A percentile compares a stretch with the other conserved stretches of the same genome.
Conservation (phyloP, 2,113 vertebrate species). For the Tragulus kanchil region DNA sequence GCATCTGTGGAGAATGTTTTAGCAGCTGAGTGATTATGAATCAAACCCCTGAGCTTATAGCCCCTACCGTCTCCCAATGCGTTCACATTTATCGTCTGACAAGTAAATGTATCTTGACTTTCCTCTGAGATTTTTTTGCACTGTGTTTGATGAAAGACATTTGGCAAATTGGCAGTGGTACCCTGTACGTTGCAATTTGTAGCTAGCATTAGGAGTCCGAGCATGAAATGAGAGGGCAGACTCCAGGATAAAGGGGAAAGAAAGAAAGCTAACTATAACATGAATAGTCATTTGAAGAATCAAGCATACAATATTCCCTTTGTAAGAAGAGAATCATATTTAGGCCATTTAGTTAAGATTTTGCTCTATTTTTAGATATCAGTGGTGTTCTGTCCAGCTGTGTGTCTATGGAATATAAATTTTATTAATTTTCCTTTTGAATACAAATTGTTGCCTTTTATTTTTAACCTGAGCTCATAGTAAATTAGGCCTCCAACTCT, state of each 20-base stretch:
- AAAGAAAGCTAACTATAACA: slow-evolving; percentile 76
- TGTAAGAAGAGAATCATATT: slow-evolving; percentile 23
- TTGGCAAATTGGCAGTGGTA: slow-evolving; percentile 96
- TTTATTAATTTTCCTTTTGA: slow-evolving; percentile 61
- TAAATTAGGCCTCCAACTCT: neutral
- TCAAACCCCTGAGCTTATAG: slow-evolving; percentile 94
- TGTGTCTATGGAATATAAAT: neutral
- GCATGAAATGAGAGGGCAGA: slow-evolving; percentile 89
- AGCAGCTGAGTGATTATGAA: slow-evolving; percentile 99
- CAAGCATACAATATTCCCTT: slow-evolving; percentile 20
- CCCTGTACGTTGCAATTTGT: slow-evolving; percentile 92
- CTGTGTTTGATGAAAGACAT: slow-evolving; percentile 94
- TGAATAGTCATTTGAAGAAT: slow-evolving; percentile 82
- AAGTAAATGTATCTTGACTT: slow-evolving; percentile 94
- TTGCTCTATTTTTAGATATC: slow-evolving; percentile 39
- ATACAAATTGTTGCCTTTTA: neutral
- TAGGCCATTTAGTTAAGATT: neutral
- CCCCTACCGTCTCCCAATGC: slow-evolving; percentile 87
- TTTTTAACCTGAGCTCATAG: slow-evolving; percentile 24
- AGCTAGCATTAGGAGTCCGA: slow-evolving; percentile 88
- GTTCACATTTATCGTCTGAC: slow-evolving; percentile 92
- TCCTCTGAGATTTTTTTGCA: slow-evolving; percentile 89
- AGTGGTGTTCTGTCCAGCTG: neutral
- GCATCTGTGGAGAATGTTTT: slow-evolving; percentile 99
- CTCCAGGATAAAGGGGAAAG: slow-evolving; percentile 82